Evolutionary conservation across 2,797 vertebrate genomes (phyloP).

Genomic region (Stomatorhinus walkeri): DNA sequence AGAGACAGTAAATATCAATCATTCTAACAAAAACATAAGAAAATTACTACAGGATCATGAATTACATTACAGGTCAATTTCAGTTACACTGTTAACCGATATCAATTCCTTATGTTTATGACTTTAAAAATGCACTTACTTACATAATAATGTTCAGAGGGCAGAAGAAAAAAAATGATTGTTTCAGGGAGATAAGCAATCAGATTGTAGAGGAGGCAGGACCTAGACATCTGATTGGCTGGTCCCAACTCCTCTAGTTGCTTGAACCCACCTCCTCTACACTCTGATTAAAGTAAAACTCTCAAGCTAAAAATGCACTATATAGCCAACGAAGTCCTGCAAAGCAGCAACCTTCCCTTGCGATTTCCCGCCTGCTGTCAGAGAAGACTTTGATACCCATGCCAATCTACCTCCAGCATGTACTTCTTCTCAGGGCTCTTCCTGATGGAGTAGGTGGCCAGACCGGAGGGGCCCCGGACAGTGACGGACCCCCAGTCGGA

Average conservation of each 20-base stretch:
- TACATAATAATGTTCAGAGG: not conserved
- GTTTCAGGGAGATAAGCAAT: not conserved
- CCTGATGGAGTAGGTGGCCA: slow-evolving; percentile 64
- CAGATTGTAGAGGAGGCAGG: not conserved
- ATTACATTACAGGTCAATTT: not conserved
- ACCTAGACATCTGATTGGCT: not conserved
- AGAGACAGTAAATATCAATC: not conserved
- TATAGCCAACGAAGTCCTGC: not conserved
- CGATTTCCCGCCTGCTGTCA: not conserved
- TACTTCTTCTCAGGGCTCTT: slow-evolving; percentile 65
- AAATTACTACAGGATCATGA: not conserved
- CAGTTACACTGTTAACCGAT: not conserved
- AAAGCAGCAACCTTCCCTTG: not conserved
- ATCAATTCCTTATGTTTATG: not conserved
- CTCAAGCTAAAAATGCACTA: not conserved
- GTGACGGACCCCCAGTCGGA: slow-evolving; percentile 66
- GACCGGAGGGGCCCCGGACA: slow-evolving; percentile 67
- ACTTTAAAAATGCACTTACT: not conserved
- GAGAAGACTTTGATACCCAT: not conserved
- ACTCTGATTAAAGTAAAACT: not conserved
- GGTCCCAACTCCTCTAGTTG: not conserved
- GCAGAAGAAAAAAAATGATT: not conserved
- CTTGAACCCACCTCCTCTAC: not conserved
- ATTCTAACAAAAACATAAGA: not conserved
- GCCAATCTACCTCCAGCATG: slow-evolving; percentile 68